phyloP scores from a whole-genome alignment of 1,140 invertebrate genomes.

The Patella vulgata region DNA sequence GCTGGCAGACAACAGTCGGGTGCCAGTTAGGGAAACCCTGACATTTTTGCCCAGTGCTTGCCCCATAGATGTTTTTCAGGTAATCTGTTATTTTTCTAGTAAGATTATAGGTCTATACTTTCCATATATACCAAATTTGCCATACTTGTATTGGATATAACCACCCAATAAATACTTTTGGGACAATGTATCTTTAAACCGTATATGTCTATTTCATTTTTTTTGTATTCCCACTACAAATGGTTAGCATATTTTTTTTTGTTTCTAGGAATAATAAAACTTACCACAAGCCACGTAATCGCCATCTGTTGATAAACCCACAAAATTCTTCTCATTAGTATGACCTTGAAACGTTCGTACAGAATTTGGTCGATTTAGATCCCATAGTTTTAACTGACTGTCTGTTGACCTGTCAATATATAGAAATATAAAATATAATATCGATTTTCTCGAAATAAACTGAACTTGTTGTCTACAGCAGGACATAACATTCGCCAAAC shows the following conservation, averaged over 20 bases:
- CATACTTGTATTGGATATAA: too few relatives aligned
- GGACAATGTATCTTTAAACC: too few relatives aligned
- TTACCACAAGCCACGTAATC: conserved; percentile 91
- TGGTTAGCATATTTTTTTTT: background rate
- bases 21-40: too few relatives aligned
- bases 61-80: too few relatives aligned
- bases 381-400: conserved; percentile 94
- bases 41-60: too few relatives aligned
- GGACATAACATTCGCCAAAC: too few relatives aligned
- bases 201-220: background rate
- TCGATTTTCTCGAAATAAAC: background rate
- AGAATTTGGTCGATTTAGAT: conserved; percentile 82
- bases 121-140: too few relatives aligned
- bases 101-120: background rate
- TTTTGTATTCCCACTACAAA: background rate
- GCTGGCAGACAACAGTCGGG: too few relatives aligned
- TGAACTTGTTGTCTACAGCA: background rate
- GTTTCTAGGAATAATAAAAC: conserved; percentile 31
- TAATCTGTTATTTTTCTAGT: background rate
- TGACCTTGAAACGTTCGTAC: conserved; percentile 89
- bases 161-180: too few relatives aligned
- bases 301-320: conserved; percentile 94
- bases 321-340: conserved; percentile 97
- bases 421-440: conserved; percentile 1
- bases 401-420: conserved; percentile 79